Conservation (phyloP, 2,113 vertebrate species). For the Ailurus styani region DNA sequence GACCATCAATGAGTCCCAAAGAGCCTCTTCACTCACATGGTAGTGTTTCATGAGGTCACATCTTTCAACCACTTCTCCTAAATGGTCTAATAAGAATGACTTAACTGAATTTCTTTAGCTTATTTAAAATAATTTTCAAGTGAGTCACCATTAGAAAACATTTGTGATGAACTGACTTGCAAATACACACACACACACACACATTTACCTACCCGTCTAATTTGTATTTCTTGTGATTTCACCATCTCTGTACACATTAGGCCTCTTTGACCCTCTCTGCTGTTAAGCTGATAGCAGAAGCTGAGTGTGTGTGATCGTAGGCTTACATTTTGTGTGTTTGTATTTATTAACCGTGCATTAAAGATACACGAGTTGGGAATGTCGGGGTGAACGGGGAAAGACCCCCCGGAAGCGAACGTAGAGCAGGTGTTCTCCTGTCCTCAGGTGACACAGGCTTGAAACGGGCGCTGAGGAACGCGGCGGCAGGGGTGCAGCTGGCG, state of each 20-base stretch:
- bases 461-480: fast-evolving
- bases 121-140: not conserved
- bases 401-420: not conserved
- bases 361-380: not conserved
- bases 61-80: not conserved
- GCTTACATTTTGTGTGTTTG: not conserved
- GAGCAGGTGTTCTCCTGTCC: not conserved
- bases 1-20: not conserved
- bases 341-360: not conserved
- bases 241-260: not conserved
- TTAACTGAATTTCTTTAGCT: not conserved
- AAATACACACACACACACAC: not conserved
- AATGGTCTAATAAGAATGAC: not conserved
- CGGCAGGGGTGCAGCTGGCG: fast-evolving
- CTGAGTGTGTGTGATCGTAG: fast-evolving
- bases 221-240: not conserved
- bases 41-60: fast-evolving
- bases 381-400: not conserved
- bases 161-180: not conserved
- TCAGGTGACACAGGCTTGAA: not conserved
- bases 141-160: not conserved
- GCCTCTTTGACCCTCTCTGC: not conserved
- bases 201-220: not conserved
- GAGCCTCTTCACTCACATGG: fast-evolving
- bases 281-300: not conserved